Evolutionary conservation across 2,797 vertebrate species (phyloP).

Genomic region (Bradypodion pumilum): DNA sequence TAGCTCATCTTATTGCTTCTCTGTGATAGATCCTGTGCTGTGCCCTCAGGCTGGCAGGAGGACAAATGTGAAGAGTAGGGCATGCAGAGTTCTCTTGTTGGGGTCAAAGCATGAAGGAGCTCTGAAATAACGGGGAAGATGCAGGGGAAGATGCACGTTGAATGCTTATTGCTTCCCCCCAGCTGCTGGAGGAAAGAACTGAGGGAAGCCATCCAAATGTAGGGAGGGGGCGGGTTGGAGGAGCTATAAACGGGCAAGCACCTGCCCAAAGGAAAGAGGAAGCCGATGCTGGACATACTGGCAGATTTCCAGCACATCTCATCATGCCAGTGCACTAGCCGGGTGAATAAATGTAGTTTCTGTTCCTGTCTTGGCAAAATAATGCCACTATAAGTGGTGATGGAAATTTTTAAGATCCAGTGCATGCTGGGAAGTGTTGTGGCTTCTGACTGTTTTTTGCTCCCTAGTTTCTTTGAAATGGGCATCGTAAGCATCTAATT

Average conservation of each 20-base stretch:
- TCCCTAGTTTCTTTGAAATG: not conserved
- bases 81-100: not conserved
- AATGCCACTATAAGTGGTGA: not conserved
- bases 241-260: constrained; percentile 5
- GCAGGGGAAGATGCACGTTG: not conserved
- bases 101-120: not conserved
- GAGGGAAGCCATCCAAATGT: not conserved
- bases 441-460: not conserved
- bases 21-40: not conserved
- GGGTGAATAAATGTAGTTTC: not conserved
- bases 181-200: constrained; percentile 4
- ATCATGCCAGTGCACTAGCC: not conserved
- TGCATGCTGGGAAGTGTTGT: not conserved
- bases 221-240: not conserved
- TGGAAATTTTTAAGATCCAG: not conserved
- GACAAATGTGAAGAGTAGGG: not conserved
- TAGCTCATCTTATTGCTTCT: not conserved
- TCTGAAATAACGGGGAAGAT: not conserved
- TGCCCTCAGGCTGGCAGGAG: not conserved
- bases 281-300: not conserved
- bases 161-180: constrained; percentile 13
- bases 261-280: not conserved
- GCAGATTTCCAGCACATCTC: not conserved
- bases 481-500: not conserved
- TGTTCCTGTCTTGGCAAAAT: not conserved